Conservation (phyloP, 2,797 vertebrate species). For the Loris lydekkerianus region DNA sequence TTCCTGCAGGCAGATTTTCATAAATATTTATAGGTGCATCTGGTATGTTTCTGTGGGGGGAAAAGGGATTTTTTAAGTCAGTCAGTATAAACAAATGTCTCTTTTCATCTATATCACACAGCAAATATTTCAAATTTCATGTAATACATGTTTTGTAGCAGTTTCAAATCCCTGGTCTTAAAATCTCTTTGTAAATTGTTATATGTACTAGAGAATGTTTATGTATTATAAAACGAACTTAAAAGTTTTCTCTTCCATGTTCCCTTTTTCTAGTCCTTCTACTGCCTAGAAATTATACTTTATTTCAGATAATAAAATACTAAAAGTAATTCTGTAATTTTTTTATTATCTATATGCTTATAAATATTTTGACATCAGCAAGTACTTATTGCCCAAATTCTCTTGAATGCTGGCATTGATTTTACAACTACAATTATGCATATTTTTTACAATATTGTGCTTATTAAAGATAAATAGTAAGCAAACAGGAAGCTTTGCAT, state of each 20-base stretch:
- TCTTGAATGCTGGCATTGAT: neutral
- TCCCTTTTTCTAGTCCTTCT: neutral
- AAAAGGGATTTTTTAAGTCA: constrained; percentile 59
- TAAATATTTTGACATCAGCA: neutral
- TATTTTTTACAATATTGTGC: neutral
- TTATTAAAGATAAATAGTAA: neutral
- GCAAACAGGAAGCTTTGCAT: constrained; percentile 19
- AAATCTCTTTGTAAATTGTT: neutral
- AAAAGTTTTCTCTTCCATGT: neutral
- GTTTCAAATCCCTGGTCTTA: neutral
- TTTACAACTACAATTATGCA: neutral
- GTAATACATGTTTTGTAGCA: neutral
- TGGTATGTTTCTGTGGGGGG: constrained; percentile 75
- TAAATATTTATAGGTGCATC: constrained; percentile 80
- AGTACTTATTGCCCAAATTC: neutral
- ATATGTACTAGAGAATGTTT: neutral
- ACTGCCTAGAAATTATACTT: neutral
- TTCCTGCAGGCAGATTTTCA: constrained; percentile 84
- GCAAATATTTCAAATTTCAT: constrained; percentile 66
- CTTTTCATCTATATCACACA: constrained; percentile 64
- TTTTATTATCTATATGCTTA: neutral
- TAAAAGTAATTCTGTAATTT: neutral
- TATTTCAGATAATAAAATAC: constrained; percentile 44
- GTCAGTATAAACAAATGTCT: constrained; percentile 70
- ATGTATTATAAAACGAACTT: neutral